These are phyloP conservation scores for Trochalopteron elliotii DNA, from an alignment of 2,113 vertebrate species.

Conservation along the genomic window DNA sequence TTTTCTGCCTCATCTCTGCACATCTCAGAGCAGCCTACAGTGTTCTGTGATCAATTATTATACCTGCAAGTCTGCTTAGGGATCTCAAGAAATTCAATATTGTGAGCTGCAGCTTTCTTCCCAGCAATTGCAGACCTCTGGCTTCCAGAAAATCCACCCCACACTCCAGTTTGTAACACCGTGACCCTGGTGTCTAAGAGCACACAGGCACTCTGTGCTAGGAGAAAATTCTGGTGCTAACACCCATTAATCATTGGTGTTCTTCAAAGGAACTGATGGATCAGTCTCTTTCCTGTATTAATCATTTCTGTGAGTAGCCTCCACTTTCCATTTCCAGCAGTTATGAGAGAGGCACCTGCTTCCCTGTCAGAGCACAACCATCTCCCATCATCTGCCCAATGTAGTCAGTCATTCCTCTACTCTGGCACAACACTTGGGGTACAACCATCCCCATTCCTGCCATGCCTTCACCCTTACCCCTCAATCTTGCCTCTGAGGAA, in stretches of 20 bases:
- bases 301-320: neutral
- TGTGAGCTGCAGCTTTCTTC: constrained; percentile 30
- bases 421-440: neutral
- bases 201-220: neutral
- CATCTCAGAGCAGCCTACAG: neutral
- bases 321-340: neutral
- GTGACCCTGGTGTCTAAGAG: neutral
- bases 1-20: neutral
- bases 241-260: neutral
- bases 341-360: neutral
- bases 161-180: neutral
- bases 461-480: neutral
- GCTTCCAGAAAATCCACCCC: neutral
- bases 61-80: constrained; percentile 24
- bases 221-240: neutral
- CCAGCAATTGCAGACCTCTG: neutral
- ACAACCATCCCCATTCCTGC: neutral
- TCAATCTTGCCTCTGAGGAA: neutral
- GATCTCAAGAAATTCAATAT: constrained; percentile 33
- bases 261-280: neutral
- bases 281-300: neutral
- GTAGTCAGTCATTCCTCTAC: neutral
- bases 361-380: neutral
- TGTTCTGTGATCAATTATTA: constrained; percentile 36
- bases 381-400: neutral